Conservation (phyloP, 1,140 invertebrate genomes). For the Drosophila equinoxialis region DNA sequence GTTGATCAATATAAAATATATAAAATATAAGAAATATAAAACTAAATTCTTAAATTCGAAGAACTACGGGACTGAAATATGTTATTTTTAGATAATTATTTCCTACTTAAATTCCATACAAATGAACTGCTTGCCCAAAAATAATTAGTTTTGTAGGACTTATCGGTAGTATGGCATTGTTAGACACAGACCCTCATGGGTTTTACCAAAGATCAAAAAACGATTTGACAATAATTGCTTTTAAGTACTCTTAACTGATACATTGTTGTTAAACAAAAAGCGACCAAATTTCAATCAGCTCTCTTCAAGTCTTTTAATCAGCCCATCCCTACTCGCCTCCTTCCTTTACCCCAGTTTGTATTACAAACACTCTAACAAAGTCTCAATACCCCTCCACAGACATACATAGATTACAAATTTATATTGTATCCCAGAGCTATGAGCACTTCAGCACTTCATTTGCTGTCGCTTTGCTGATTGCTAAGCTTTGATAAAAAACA, state of each 20-base stretch:
- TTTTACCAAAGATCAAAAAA: not conserved
- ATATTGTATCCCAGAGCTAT: conserved; percentile 9
- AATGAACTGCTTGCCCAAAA: not conserved
- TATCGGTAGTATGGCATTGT: not conserved
- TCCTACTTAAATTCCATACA: too few species aligned
- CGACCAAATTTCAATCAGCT: not conserved
- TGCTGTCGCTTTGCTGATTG: conserved; percentile 32
- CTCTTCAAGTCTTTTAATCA: not conserved
- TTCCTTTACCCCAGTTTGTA: not conserved
- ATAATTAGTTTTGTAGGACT: not conserved
- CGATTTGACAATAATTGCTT: conserved; percentile 6
- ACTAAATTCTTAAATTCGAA: too few species aligned
- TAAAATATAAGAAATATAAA: too few species aligned
- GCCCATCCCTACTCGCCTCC: not conserved
- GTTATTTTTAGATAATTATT: too few species aligned
- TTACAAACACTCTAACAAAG: not conserved
- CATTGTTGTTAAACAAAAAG: not conserved
- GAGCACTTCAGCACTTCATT: conserved; percentile 32
- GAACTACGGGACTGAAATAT: too few species aligned
- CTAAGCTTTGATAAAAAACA: conserved; percentile 24
- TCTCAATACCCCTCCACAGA: not conserved
- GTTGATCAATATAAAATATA: too few species aligned
- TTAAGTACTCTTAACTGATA: conserved; percentile 5
- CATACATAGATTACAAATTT: conserved; percentile 15
- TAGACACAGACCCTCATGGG: not conserved